Conservation (phyloP, 2,797 vertebrate species). For the Sus cebifrons region DNA sequence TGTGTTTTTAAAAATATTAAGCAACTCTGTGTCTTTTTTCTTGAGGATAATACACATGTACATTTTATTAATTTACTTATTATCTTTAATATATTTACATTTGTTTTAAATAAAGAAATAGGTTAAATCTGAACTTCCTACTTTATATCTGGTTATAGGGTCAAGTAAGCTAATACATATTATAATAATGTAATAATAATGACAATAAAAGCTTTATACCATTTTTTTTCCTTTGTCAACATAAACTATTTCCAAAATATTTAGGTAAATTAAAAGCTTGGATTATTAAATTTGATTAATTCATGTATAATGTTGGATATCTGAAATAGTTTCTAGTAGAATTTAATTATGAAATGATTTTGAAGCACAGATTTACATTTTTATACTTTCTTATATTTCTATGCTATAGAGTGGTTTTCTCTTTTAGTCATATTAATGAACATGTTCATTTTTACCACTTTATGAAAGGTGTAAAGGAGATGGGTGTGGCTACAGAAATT, state of each 20-base stretch:
- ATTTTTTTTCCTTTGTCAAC: not conserved
- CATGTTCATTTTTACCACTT: not conserved
- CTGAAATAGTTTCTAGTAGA: not conserved
- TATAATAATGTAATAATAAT: not conserved
- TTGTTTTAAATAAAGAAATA: not conserved
- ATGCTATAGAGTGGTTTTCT: not conserved
- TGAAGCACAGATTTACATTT: not conserved
- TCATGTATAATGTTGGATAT: not conserved
- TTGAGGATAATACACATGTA: not conserved
- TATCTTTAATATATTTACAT: not conserved
- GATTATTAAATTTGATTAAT: not conserved
- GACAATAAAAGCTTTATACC: not conserved
- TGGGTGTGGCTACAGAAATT: not conserved
- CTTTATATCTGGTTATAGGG: not conserved
- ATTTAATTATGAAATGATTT: not conserved
- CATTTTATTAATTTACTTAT: not conserved
- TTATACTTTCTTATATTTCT: not conserved
- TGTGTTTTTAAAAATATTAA: not conserved
- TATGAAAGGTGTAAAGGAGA: not conserved
- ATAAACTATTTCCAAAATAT: conserved; percentile 15
- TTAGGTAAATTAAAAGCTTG: not conserved
- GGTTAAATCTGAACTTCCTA: not conserved
- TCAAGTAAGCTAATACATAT: not conserved
- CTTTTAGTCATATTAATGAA: not conserved
- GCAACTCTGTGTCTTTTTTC: not conserved